Conservation (phyloP, 1,140 invertebrate genomes). For the Bemisia tabaci region DNA sequence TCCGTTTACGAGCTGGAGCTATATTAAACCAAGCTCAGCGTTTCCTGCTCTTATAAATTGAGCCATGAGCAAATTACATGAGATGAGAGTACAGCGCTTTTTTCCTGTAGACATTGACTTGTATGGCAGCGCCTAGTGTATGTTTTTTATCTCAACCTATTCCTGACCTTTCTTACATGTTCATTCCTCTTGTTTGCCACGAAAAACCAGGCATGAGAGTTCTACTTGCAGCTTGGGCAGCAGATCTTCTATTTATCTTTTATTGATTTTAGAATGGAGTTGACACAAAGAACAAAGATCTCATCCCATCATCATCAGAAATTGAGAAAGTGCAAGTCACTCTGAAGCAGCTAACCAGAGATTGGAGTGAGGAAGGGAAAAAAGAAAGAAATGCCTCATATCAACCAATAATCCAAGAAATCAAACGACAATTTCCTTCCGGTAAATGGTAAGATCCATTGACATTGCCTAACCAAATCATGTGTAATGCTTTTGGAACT, state of each 20-base stretch:
- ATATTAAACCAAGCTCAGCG: too few relatives aligned
- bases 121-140: too few relatives aligned
- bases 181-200: too few relatives aligned
- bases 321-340: slow-evolving; percentile 82
- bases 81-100: too few relatives aligned
- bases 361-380: slow-evolving; percentile 80
- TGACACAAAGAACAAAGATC: slow-evolving; percentile 30
- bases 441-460: slow-evolving; percentile 33
- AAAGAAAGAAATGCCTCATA: slow-evolving; percentile 78
- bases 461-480: background rate
- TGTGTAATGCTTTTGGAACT: too few relatives aligned
- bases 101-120: too few relatives aligned
- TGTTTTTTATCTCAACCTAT: too few relatives aligned
- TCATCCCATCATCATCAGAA: slow-evolving; percentile 34
- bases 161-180: too few relatives aligned
- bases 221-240: background rate
- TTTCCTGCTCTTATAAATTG: too few relatives aligned
- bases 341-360: slow-evolving; percentile 86
- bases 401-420: slow-evolving; percentile 75
- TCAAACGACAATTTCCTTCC: slow-evolving; percentile 55
- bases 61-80: too few relatives aligned
- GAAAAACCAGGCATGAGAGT: slow-evolving; percentile 13
- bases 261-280: slow-evolving; percentile 25
- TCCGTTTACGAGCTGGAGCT: too few relatives aligned
- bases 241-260: slow-evolving; percentile 9